Percentiles rank a stretch among this genome's conserved stretches.
Conservation (phyloP, 2,888 invertebrate genomes). For the Kryphioiulus occultus region DNA sequence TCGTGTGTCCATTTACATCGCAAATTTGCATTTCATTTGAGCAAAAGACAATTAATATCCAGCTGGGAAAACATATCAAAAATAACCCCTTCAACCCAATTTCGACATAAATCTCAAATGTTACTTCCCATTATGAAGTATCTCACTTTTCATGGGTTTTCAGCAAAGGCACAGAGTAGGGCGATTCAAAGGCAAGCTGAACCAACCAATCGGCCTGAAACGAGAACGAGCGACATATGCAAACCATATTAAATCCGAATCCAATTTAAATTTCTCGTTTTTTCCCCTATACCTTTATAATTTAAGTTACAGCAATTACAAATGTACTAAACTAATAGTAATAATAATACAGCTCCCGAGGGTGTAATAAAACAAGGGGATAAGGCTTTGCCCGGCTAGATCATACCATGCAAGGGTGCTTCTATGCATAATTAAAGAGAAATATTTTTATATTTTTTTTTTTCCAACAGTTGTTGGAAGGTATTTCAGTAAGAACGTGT, state of each 20-base stretch:
- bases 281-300: background rate
- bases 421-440: background rate
- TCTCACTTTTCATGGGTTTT: constrained; percentile 11
- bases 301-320: constrained; percentile 10
- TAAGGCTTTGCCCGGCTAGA: background rate
- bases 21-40: background rate
- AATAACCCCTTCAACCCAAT: constrained; percentile 44
- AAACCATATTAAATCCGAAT: constrained; percentile 24
- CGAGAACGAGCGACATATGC: background rate
- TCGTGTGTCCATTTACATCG: constrained; percentile 17
- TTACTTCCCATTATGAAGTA: background rate
- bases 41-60: constrained; percentile 43
- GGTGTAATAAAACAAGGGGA: constrained; percentile 2
- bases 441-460: background rate
- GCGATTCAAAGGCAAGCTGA: background rate
- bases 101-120: constrained; percentile 33
- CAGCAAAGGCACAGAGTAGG: background rate
- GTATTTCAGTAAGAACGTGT: background rate
- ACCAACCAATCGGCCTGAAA: background rate
- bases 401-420: background rate
- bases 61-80: constrained; percentile 36
- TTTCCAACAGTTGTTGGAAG: background rate
- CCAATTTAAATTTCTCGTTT: background rate
- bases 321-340: constrained; percentile 31
- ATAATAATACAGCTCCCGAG: background rate